Base-by-base conservation (phyloP, 1,140 invertebrate species). In the Papilio aristodemus region DNA sequence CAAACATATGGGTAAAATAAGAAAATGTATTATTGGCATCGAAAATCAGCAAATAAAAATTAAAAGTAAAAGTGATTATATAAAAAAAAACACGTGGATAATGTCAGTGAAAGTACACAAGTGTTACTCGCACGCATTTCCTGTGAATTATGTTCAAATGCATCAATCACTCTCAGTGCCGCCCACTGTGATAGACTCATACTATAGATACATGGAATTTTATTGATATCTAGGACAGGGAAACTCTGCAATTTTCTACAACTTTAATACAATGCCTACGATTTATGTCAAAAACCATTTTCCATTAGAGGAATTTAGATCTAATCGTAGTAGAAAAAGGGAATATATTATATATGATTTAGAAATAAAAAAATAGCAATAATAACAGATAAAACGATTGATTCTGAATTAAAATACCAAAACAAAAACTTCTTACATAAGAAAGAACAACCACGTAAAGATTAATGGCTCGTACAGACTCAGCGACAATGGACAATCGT, bases 91-190 rank as follows among this genome's bases (percentile, higher is more conserved):
- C 36, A 37, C 17, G 13, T 59, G 14, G 59, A 62, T 62, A 39
- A 62, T 62, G 59, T 62, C 19, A 62, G 59, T 39, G 59, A 62
- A 14, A 62, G 59, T 62, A 9, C 7, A 19, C 36, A 60, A 9
- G n/a, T 19, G 32, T 62, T 17, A 10, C 6, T 19, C 9, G 36
- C 32, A 38, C 59, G 59, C 59, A 62, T 62, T 62, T 62, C 14
- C 36, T 36, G 59, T n/a, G 36, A 62, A 62, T 62, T 62, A 62
- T 36, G 59, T 62, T 32, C 27, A 36, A 59, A 37, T 62, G 32
- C 36, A 62, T 62, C 59, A 62, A 60, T 60, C 58, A 60, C 38
- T 10, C 36, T 6, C 9, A 1, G 57, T 27, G 13, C 10, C 50
- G 17, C 10, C 2, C 50, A 27, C 13, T n/a, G 22, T 36, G 54